Evolutionary conservation across 2,888 invertebrate species (phyloP).

Genomic region (Thalpophila matura): DNA sequence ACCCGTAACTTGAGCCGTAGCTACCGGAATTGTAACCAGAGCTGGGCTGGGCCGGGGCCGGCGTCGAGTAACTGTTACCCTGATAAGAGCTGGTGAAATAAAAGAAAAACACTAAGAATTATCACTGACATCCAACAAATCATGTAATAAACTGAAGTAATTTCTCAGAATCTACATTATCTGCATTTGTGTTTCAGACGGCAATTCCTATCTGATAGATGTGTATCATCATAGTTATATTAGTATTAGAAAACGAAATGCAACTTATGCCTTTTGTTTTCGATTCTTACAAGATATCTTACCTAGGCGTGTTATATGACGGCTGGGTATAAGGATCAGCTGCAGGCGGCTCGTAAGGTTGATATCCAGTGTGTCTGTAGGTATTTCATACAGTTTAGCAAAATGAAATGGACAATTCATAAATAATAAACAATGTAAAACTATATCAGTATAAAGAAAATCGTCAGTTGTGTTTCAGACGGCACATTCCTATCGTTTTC

Average conservation of each 20-base stretch:
- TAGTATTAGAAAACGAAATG: too few relatives aligned
- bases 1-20: constrained; percentile 82
- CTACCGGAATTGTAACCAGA: constrained; percentile 79
- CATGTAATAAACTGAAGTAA: not conserved
- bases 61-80: constrained; percentile 78
- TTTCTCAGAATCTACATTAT: constrained; percentile 77
- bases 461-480: constrained; percentile 89
- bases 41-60: constrained; percentile 74
- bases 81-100: constrained; percentile 79
- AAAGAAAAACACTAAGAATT: constrained; percentile 22
- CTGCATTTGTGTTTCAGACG: constrained; percentile 88
- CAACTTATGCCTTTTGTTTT: too few relatives aligned
- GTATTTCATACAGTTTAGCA: constrained; percentile 11
- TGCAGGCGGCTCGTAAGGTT: constrained; percentile 82
- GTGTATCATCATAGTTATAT: constrained; percentile 67
- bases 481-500: constrained; percentile 90
- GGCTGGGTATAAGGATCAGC: constrained; percentile 82
- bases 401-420: not conserved
- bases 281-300: constrained; percentile 29
- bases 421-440: not conserved
- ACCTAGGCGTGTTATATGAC: constrained; percentile 82
- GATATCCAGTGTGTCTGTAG: constrained; percentile 84
- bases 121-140: not conserved
- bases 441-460: constrained; percentile 73
- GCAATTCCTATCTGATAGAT: constrained; percentile 87